phyloP scores from a whole-genome alignment of 2,797 vertebrate species.

The Platyrinchus mystaceus region DNA sequence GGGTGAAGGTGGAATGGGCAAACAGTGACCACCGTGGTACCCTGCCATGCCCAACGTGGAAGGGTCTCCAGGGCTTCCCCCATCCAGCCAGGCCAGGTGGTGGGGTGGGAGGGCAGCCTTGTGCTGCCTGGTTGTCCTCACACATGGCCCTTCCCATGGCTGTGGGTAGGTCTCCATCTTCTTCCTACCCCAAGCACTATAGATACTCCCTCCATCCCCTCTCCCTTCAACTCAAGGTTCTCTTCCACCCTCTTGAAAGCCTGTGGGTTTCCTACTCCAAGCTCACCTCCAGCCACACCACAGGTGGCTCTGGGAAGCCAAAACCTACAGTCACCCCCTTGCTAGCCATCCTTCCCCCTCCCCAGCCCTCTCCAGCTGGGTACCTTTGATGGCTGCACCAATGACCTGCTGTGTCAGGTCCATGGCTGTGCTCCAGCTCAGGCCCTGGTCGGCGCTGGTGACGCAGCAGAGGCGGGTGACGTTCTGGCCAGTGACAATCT shows the following conservation, averaged over 20 bases:
- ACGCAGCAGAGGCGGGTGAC: slow-evolving; percentile 90
- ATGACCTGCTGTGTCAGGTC: slow-evolving; percentile 89
- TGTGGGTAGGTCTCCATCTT: neutral
- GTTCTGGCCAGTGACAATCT: slow-evolving; percentile 89
- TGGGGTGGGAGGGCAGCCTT: neutral
- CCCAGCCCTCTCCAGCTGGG: rapidly evolving
- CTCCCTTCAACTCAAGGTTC: neutral
- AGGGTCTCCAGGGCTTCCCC: neutral
- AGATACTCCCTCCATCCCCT: neutral
- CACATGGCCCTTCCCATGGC: rapidly evolving
- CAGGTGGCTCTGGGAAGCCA: neutral
- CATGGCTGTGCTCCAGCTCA: slow-evolving; percentile 83
- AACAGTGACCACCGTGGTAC: no score
- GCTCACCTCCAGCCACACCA: no score
- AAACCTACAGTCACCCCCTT: neutral
- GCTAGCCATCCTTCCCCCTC: neutral
- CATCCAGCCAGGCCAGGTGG: neutral
- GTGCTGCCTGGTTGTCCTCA: neutral
- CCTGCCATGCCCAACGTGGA: rapidly evolving
- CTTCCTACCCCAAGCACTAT: neutral
- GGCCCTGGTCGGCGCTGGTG: slow-evolving; percentile 83
- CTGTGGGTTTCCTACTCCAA: rapidly evolving
- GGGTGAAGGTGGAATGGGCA: neutral
- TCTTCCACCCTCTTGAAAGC: neutral
- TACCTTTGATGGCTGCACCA: slow-evolving; percentile 86